Evolutionary conservation across 1,140 invertebrate species (phyloP), one percentile per base, ranked within the genome.

Genomic region (Globodera rostochiensis): DNA sequence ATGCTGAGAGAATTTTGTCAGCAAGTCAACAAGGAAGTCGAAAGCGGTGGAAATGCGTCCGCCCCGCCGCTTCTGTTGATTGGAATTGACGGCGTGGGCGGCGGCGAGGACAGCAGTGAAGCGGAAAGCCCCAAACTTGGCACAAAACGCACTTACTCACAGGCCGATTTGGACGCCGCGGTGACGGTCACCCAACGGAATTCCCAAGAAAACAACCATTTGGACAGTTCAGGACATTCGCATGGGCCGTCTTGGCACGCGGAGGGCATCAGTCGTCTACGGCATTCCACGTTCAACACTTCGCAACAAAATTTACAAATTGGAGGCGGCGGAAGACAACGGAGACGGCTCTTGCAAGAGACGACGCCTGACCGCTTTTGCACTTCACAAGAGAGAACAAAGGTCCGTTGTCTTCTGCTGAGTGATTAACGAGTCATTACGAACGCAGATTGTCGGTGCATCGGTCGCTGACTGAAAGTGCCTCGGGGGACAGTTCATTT

Each of bases 281-380:
- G 95, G 95, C 80, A 96, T 98, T 89, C 96, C 96, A 6, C 92
- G 96, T 77, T 97, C 96, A 77, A 97, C 96, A 4, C 92, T 98
- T 7, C 92, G 96, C 67, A 97, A 97, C 91, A 98, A 98, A 92
- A 92, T 93, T 36, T 96, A 95, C 92, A 96, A 96, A 90, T 91
- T 95, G 87, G 93, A 94, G 57, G 91, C 93, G 90, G 94, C 83
- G 13, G 86, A 86, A 93, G 87, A 91, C 92, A 73, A 82, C 57
- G 82, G 83, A 75, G 85, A 78, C 25, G 80, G 78, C 92, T 93
- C 25, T 15, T 84, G 57, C 46, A 83, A 36, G 36, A 84, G 71
- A 67, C 49, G 83, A 8, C 71, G 82, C 11, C 36, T 83, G 49
- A 81, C 45, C 19, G 76, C 75, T 9, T 83, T 64, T 84, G 73